A percentile compares a stretch with the other conserved stretches of the same genome.
Conservation (phyloP, 2,797 vertebrate species). For the Chelidonichthys spinosus region DNA sequence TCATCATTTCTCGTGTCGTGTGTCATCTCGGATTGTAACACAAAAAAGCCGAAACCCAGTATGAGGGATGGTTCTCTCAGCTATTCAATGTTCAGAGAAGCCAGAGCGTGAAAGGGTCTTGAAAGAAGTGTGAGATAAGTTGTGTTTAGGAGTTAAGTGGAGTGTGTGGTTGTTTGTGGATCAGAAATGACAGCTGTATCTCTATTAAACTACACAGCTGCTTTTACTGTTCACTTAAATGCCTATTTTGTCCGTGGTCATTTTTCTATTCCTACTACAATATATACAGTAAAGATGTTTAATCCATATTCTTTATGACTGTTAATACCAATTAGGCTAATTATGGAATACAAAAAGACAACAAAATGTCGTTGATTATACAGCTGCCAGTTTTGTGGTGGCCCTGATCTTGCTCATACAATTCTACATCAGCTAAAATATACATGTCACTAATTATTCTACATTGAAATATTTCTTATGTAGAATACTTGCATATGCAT, state of each 20-base stretch:
- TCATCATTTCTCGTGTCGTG: slow-evolving; percentile 95
- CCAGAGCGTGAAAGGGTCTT: slow-evolving; percentile 83
- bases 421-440: neutral
- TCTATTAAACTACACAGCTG: slow-evolving; percentile 17
- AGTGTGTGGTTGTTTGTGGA: slow-evolving; percentile 54
- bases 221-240: neutral
- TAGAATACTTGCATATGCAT: neutral
- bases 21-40: slow-evolving; percentile 95
- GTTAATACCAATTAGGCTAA: neutral
- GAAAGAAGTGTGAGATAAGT: slow-evolving; percentile 89
- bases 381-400: slow-evolving; percentile 5
- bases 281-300: neutral
- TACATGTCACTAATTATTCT: slow-evolving; percentile 3
- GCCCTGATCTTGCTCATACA: neutral
- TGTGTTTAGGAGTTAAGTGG: slow-evolving; percentile 76
- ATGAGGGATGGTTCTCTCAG: slow-evolving; percentile 89
- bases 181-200: slow-evolving; percentile 38
- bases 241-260: neutral
- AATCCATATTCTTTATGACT: slow-evolving; percentile 58
- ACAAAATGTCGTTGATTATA: neutral
- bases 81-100: slow-evolving; percentile 91
- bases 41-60: slow-evolving; percentile 92
- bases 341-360: neutral
- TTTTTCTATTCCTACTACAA: neutral
- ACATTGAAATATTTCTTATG: slow-evolving; percentile 5